Evolutionary conservation across 2,113 vertebrate species (phyloP), one percentile per base, ranked within the genome.

Genomic region (Cisticola juncidis): DNA sequence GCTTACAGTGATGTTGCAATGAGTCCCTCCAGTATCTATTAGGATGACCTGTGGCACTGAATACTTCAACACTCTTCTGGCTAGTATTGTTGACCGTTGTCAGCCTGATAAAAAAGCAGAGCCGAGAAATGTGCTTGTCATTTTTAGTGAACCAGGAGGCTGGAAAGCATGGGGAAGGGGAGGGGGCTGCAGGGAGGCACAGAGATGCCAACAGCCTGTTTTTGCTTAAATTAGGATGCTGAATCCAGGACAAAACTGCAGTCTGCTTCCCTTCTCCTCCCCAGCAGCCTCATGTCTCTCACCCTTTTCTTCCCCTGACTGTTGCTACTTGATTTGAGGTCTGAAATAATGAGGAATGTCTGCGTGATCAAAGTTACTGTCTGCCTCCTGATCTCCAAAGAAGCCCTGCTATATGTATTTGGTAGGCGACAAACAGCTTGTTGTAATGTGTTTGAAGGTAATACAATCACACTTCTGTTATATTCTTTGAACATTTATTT

Each of bases 11-110:
- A 81, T 96, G 95, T 97, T 97, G 88, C 97, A 97, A 89, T 88
- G 94, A 96, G 96, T 98, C 97, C 96, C 97, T 94, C 69, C 97
- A 96, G 92, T 97, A 93, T 97, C 97, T 98, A 97, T 98, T 97
- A 97, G 95, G 96, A 97, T 98, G 98, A 98, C 98, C 98, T 97
- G 97, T 98, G 98, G 97, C 98, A 97, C 91, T 51, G 93, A 97
- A 95, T 96, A 94, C 97, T 96, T 97, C 93, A 96, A 54, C 85
- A 96, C 97, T 98, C 97, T 98, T 98, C 98, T 97, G 97, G 97
- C 95, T 94, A 97, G 97, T 98, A 98, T 98, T 97, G 94, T 94
- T 99, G 99, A 99, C 99, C 98, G 99, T 98, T 99, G 98, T 98
- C 96, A 98, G 97, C 97, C 91, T 98, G 98, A 98, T 98, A 98